A percentile compares a stretch with the other conserved stretches of the same genome.
Conservation (phyloP, 2,888 invertebrate genomes). For the Stramonita haemastoma region DNA sequence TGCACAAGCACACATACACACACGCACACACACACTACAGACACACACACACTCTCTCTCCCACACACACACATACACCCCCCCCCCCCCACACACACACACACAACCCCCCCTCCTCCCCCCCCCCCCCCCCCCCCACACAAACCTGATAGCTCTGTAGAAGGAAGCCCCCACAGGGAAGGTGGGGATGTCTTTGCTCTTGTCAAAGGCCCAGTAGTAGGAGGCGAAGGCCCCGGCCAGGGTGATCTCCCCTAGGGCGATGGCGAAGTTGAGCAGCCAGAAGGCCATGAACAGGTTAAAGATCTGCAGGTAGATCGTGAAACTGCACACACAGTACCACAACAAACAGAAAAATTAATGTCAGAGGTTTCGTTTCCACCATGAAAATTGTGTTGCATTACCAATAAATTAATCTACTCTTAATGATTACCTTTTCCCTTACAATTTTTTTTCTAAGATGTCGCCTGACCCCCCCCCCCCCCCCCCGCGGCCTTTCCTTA, state of each 20-base stretch:
- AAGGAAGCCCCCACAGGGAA: constrained; percentile 89
- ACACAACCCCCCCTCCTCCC: neutral
- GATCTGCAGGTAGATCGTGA: constrained; percentile 69
- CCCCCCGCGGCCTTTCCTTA: too few relatives aligned
- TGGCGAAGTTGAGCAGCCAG: constrained; percentile 93
- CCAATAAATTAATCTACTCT: too few relatives aligned
- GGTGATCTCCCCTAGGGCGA: constrained; percentile 91
- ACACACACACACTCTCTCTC: neutral
- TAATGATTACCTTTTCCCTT: too few relatives aligned
- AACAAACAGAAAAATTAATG: too few relatives aligned
- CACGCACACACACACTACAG: neutral
- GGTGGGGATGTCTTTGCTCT: constrained; percentile 86
- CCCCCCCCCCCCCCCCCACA: neutral
- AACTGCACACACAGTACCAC: constrained; percentile 51
- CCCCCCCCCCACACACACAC: neutral
- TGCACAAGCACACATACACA: too few relatives aligned
- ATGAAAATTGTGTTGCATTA: too few relatives aligned
- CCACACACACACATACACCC: neutral
- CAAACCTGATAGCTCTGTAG: constrained; percentile 80
- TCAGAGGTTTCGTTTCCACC: too few relatives aligned
- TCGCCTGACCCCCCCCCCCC: too few relatives aligned
- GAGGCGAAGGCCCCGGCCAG: constrained; percentile 84
- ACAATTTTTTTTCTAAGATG: too few relatives aligned
- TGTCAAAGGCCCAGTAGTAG: constrained; percentile 95
- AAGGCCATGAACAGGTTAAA: constrained; percentile 80